Percentiles rank a stretch among this genome's conserved stretches.
phyloP scores from a whole-genome alignment of 2,888 invertebrate species.

The Pilophorus perplexus region DNA sequence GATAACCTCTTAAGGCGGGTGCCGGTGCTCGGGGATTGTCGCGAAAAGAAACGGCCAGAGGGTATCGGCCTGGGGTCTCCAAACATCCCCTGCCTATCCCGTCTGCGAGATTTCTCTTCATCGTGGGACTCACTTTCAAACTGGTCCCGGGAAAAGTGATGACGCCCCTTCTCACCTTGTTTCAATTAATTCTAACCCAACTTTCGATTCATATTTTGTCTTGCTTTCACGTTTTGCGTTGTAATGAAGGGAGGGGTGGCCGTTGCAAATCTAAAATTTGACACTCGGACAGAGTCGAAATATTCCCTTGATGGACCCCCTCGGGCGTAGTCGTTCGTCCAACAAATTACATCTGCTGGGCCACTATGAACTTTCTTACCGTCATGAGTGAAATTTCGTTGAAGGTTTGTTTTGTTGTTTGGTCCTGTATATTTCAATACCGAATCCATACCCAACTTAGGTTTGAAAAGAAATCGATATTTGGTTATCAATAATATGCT shows the following conservation, averaged over 20 bases:
- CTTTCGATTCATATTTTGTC: constrained; percentile 35
- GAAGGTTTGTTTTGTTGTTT: too few relatives aligned
- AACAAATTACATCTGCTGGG: too few relatives aligned
- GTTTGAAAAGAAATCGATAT: too few relatives aligned
- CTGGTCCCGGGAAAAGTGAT: constrained; percentile 33
- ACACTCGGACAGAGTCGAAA: constrained; percentile 14
- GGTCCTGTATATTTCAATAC: too few relatives aligned
- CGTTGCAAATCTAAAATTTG: constrained; percentile 13
- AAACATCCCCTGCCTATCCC: not conserved
- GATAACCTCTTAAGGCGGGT: not conserved
- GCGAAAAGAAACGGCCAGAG: constrained; percentile 18
- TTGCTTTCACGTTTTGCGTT: constrained; percentile 27
- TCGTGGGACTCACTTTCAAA: constrained; percentile 41
- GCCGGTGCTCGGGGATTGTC: not conserved
- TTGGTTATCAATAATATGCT: too few relatives aligned
- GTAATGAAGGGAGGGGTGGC: not conserved
- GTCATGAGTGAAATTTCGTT: too few relatives aligned
- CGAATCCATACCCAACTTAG: too few relatives aligned
- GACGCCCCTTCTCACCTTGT: constrained; percentile 31
- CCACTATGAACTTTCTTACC: too few relatives aligned
- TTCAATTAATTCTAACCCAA: constrained; percentile 31
- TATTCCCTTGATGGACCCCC: too few relatives aligned
- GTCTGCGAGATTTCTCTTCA: constrained; percentile 27
- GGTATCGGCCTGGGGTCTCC: not conserved
- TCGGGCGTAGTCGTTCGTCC: too few relatives aligned